Percentiles rank a stretch among this genome's conserved stretches.
These are phyloP conservation scores for Tenthredo scrophulariae DNA, from an alignment of 2,888 invertebrate species.

Conservation along the genomic window DNA sequence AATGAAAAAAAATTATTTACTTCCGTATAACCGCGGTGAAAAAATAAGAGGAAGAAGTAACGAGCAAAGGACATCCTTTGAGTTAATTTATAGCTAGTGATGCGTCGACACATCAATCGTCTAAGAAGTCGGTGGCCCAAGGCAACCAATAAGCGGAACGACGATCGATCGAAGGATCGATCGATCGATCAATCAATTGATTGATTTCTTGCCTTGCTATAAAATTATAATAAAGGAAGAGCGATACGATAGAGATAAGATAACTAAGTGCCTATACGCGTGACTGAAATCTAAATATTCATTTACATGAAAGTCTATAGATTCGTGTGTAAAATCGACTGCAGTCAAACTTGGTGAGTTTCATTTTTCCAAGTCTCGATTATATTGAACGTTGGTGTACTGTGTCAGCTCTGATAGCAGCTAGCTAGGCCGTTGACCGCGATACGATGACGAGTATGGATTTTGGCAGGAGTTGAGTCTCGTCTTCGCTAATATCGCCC, in stretches of 20 bases:
- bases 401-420: conserved; percentile 22
- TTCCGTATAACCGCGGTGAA: not conserved
- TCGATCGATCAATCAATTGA: conserved; percentile 12
- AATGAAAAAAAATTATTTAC: not conserved
- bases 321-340: not conserved
- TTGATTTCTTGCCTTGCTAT: not conserved
- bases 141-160: not conserved
- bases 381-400: not conserved
- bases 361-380: not conserved
- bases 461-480: conserved; percentile 27
- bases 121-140: not conserved
- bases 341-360: not conserved
- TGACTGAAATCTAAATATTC: not conserved
- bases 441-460: not conserved
- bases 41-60: not conserved
- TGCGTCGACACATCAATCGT: conserved; percentile 12
- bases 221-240: not conserved
- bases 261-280: not conserved
- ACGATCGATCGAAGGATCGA: not conserved
- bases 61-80: not conserved
- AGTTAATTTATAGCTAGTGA: conserved; percentile 7
- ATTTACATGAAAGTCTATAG: not conserved
- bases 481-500: not conserved
- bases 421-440: conserved; percentile 27
- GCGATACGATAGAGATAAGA: not conserved